Evolutionary conservation across 2,888 invertebrate species (phyloP).

Genomic region (Dasysyrphus albostriatus): DNA sequence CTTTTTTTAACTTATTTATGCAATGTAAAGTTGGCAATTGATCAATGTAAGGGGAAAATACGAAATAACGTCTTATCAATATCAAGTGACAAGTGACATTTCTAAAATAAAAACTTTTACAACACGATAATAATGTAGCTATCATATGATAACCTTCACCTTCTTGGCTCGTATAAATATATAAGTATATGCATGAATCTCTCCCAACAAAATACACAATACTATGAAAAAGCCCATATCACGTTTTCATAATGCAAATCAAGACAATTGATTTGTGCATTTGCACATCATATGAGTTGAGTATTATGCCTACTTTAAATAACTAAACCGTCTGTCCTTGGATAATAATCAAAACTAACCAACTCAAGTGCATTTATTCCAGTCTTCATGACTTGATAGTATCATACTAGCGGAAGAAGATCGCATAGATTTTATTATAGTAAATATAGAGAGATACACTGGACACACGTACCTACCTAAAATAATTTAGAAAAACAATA

Average conservation of each 20-base stretch:
- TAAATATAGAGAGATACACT: background rate
- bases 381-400: conserved; percentile 9
- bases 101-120: background rate
- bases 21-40: background rate
- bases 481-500: background rate
- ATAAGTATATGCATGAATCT: background rate
- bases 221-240: conserved; percentile 11
- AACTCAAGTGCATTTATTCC: conserved; percentile 10
- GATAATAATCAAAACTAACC: conserved; percentile 26
- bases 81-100: background rate
- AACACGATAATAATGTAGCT: background rate
- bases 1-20: background rate
- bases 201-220: background rate
- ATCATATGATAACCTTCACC: conserved; percentile 8
- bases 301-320: conserved; percentile 1
- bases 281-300: background rate
- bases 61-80: background rate
- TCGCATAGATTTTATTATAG: background rate
- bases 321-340: conserved; percentile 51
- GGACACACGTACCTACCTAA: background rate
- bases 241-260: conserved; percentile 26
- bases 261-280: conserved; percentile 29
- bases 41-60: background rate
- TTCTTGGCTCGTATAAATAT: conserved; percentile 10
- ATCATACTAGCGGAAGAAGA: conserved; percentile 28